Evolutionary conservation across 1,140 invertebrate species (phyloP).

Genomic region (Trichonephila inaurata): DNA sequence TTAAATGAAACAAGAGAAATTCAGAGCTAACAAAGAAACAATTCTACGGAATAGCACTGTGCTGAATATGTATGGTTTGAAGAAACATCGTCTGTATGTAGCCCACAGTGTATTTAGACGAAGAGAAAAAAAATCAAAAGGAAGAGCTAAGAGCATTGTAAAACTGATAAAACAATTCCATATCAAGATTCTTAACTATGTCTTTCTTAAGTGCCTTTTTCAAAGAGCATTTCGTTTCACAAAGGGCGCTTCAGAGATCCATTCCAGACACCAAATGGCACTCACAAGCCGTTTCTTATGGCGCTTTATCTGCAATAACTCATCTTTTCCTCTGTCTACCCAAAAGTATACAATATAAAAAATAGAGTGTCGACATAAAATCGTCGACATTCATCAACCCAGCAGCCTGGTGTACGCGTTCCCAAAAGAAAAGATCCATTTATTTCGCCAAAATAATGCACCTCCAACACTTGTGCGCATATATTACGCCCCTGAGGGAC

Average conservation of each 20-base stretch:
- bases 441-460: conserved; percentile 20
- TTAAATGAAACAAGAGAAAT: not conserved
- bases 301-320: not conserved
- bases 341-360: conserved; percentile 14
- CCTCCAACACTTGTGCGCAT: not conserved
- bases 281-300: not conserved
- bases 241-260: not conserved
- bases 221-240: not conserved
- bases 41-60: too few species aligned
- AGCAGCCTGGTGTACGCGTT: not conserved
- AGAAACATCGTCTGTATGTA: not conserved
- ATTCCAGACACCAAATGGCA: not conserved
- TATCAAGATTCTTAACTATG: not conserved
- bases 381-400: not conserved
- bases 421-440: not conserved
- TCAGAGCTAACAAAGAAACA: not conserved
- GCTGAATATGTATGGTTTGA: not conserved
- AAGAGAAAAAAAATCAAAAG: not conserved
- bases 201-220: not conserved
- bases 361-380: conserved; percentile 38
- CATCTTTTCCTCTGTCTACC: not conserved
- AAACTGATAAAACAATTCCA: not conserved
- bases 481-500: conserved; percentile 3
- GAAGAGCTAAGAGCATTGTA: not conserved
- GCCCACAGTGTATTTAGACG: not conserved